Conservation (phyloP, 2,888 invertebrate species). For the Euplexia lucipara region DNA sequence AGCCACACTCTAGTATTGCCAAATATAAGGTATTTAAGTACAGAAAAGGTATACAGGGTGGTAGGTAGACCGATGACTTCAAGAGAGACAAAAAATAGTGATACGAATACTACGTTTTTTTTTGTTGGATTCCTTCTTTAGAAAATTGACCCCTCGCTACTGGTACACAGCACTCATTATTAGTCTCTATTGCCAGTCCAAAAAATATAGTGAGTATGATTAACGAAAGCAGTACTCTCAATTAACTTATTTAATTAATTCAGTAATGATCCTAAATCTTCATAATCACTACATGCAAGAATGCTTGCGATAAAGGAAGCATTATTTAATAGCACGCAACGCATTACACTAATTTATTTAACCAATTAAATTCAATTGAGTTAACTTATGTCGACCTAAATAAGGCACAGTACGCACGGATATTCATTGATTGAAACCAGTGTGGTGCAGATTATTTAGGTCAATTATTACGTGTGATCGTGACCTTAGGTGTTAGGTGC, state of each 20-base stretch:
- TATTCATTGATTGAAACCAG: slow-evolving; percentile 59
- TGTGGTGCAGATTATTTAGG: slow-evolving; percentile 57
- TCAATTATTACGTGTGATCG: slow-evolving; percentile 57
- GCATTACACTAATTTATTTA: slow-evolving; percentile 54
- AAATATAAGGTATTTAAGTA: too few relatives aligned
- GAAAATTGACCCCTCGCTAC: too few relatives aligned
- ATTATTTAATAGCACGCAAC: slow-evolving; percentile 47
- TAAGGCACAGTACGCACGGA: slow-evolving; percentile 52
- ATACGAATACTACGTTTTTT: slow-evolving; percentile 2
- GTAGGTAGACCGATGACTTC: too few relatives aligned
- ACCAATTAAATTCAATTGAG: slow-evolving; percentile 67
- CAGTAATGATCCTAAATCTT: slow-evolving; percentile 25
- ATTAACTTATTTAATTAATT: slow-evolving; percentile 39
- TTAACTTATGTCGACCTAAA: slow-evolving; percentile 63
- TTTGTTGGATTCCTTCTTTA: too few relatives aligned
- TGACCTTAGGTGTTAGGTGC: slow-evolving; percentile 49
- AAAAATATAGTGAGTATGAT: not conserved
- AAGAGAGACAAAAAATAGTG: too few relatives aligned
- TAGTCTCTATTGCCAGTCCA: not conserved
- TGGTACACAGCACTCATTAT: too few relatives aligned
- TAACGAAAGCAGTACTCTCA: slow-evolving; percentile 10
- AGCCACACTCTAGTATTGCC: too few relatives aligned
- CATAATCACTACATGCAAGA: slow-evolving; percentile 40
- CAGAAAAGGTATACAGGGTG: too few relatives aligned
- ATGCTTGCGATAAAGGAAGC: slow-evolving; percentile 40